Evolutionary conservation across 2,797 vertebrate genomes (phyloP), one percentile per base, ranked within the genome.

Genomic region (Holocentrus rufus): DNA sequence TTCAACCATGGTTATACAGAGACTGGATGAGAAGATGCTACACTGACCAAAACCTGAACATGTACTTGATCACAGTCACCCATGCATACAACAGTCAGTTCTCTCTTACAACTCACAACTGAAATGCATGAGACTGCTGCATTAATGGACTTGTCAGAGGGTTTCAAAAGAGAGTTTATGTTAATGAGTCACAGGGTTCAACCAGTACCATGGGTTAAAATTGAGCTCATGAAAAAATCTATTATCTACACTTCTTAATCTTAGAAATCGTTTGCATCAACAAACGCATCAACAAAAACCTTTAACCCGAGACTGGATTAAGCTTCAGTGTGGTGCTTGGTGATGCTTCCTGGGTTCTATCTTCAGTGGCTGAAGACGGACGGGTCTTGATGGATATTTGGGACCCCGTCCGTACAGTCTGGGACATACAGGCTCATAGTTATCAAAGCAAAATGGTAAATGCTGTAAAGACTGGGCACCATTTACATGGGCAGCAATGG

Each of bases 311-410:
- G 34, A 39, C 13, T 9, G 25, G 8, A 22, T n/a, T 47, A 10
- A 27, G 25, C 18, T 25, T 89, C 75, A 87, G 0, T 36, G 65
- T 7, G 76, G 83, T 9, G 34, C 56, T 20, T 77, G 69, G n/a
- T 68, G 75, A 22, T 73, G 69, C 53, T 49, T 73, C 57, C 65
- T 81, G 17, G 61, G 74, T 56, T 76, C 65, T 14, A 67, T 1
- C 56, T 44, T 63, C 25, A 87, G 82, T 4, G 79, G 80, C 55
- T 88, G 69, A 22, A 89, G 87, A 13, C 65, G 75, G 2, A 5
- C 57, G 0, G 84, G 71, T 56, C 72, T 75, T 0, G 27, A 18
- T 1, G 74, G 71, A 83, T 86, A 58, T 23, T 52, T 86, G 31
- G 7, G n/a, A 8, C 76, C 59, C 62, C 17, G 77, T 44, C 59